A percentile compares a stretch with the other conserved stretches of the same genome.
Conservation (phyloP, 92 coral and sea anemone species). For the Siderastrea siderea region DNA sequence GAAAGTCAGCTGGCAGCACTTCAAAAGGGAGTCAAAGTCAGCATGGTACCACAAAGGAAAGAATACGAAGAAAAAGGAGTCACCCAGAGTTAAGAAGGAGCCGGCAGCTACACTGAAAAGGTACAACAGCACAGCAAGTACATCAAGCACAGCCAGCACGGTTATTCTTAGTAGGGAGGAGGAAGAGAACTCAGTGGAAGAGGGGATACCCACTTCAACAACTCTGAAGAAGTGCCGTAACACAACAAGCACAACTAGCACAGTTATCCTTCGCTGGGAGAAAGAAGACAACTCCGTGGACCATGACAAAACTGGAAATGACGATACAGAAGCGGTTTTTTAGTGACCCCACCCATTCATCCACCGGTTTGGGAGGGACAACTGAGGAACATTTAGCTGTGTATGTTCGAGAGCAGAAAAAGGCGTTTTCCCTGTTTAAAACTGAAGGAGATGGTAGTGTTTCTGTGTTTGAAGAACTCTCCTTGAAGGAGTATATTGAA, state of each 20-base stretch:
- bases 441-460: not conserved
- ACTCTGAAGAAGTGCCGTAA: slow-evolving; percentile 9
- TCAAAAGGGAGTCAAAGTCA: slow-evolving; percentile 41
- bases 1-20: slow-evolving; percentile 45
- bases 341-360: not conserved
- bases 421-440: not conserved
- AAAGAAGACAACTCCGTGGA: slow-evolving; percentile 20
- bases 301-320: slow-evolving; percentile 12
- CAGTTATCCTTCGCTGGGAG: not conserved
- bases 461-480: not conserved
- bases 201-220: not conserved
- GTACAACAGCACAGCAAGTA: slow-evolving; percentile 16
- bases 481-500: slow-evolving; percentile 7
- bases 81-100: slow-evolving; percentile 10
- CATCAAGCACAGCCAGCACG: slow-evolving; percentile 13
- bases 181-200: slow-evolving; percentile 7
- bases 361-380: slow-evolving; percentile 7
- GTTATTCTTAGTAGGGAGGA: slow-evolving; percentile 16
- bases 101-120: slow-evolving; percentile 2
- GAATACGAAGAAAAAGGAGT: slow-evolving; percentile 10
- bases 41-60: slow-evolving; percentile 50
- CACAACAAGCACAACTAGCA: slow-evolving; percentile 9
- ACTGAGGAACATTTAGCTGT: slow-evolving; percentile 18
- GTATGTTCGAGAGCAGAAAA: slow-evolving; percentile 10
- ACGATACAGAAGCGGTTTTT: not conserved